Base-by-base conservation (phyloP, 2,113 vertebrate genomes). In the Ploceus nigricollis region DNA sequence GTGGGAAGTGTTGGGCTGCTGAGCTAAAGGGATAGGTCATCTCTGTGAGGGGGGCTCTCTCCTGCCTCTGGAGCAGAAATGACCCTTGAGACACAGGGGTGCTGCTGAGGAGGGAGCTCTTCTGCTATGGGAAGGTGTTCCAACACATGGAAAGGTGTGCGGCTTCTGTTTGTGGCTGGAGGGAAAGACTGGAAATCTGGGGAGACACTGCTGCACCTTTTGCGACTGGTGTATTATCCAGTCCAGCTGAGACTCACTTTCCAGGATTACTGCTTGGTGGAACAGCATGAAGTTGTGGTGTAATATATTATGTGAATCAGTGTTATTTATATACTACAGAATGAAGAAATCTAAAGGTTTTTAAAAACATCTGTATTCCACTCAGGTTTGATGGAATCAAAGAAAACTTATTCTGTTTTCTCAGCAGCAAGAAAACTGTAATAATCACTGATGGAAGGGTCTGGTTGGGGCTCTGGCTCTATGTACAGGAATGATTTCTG, bases 1-100 rank as follows among this genome's bases (percentile, higher is more conserved):
- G 9, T 0, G 0, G 47, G 39, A 40, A 31, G 24, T 1, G 0
- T 44, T 47, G 50, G 18, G 39, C 28, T 79, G 56, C 35, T 35
- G 30, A 58, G 14, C 18, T 66, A 3, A 22, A 45, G 18, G 50
- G 15, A 5, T 42, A n/a, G 1, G 2, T 48, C 10, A 9, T 15
- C 28, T 60, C 23, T 57, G 7, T 48, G 30, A 82, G 8, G 18
- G 18, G 21, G 33, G 9, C 23, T 4, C 1, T 39, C 25, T 65
- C 1, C 0, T 79, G 61, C 24, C 18, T 63, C 56, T 75, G 44
- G 39, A 48, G 35, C 60, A 75, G 37, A 44, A 57, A 39, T 37
- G 22, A 31, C 9, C 10, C 13, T 58, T 61, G 51, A 47, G 56
- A 33, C 9, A 42, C 33, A 63, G 21, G 7, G 4, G 5, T 42